These are phyloP conservation scores for Leptinotarsa lineolata DNA, from an alignment of 1,140 invertebrate species.

Conservation along the genomic window DNA sequence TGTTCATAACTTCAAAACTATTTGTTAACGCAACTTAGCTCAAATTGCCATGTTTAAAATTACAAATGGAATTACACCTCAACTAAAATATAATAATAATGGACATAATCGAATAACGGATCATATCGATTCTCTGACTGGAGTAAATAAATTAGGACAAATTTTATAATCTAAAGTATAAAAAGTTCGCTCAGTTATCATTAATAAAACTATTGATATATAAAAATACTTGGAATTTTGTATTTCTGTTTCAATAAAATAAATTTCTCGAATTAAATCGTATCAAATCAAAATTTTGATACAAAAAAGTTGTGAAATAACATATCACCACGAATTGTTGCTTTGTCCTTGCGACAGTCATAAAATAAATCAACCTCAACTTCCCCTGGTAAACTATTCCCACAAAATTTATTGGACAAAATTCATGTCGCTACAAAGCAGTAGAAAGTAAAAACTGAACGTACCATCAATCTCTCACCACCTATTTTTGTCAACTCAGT, in stretches of 20 bases:
- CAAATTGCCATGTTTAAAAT: no score
- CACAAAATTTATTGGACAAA: background rate
- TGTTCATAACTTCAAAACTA: no score
- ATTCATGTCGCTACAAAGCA: conserved; percentile 11
- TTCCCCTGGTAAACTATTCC: background rate
- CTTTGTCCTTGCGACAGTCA: background rate
- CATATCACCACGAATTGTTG: no score
- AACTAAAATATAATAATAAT: no score
- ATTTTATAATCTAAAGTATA: no score
- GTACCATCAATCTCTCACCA: background rate
- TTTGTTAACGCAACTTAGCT: no score
- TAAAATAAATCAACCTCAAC: background rate
- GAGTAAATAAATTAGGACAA: no score
- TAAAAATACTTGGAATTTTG: background rate
- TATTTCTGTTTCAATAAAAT: background rate
- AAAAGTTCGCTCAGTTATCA: background rate
- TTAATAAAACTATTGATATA: background rate
- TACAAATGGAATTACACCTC: no score
- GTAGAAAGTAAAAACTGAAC: conserved; percentile 3
- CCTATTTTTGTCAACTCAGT: conserved; percentile 16
- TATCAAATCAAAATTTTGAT: no score
- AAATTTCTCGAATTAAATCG: background rate
- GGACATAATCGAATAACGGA: no score
- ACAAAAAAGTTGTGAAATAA: no score
- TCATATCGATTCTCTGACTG: no score